Conservation (phyloP, 2,797 vertebrate species). For the Strix occidentalis region DNA sequence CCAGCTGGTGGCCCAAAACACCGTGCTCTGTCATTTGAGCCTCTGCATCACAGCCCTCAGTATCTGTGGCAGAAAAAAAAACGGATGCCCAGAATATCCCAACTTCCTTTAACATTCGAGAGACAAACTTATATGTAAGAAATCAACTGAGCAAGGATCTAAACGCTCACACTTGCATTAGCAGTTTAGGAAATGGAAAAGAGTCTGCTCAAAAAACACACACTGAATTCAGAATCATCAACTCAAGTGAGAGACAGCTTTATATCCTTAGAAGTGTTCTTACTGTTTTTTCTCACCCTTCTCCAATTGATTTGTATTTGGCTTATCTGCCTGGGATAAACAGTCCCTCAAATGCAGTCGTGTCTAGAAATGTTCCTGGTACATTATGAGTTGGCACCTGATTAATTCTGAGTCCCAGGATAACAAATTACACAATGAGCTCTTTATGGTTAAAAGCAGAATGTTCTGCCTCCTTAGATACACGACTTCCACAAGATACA, state of each 20-base stretch:
- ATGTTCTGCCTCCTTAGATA: not conserved
- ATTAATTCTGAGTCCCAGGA: not conserved
- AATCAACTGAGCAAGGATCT: not conserved
- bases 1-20: constrained; percentile 3
- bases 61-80: not conserved
- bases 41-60: not conserved
- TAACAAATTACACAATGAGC: not conserved
- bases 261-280: not conserved
- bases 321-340: not conserved
- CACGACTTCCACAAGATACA: not conserved
- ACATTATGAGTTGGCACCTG: not conserved
- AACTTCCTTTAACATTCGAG: not conserved
- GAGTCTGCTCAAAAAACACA: not conserved
- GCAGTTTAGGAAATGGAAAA: not conserved
- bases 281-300: not conserved
- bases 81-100: not conserved
- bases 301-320: not conserved
- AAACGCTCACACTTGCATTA: not conserved
- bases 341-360: not conserved
- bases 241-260: not conserved
- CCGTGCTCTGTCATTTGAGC: not conserved
- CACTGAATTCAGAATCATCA: not conserved
- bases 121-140: not conserved
- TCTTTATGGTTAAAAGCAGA: not conserved
- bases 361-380: not conserved